Evolutionary conservation across 2,888 invertebrate species (phyloP).

Genomic region (Tethea ocularis): DNA sequence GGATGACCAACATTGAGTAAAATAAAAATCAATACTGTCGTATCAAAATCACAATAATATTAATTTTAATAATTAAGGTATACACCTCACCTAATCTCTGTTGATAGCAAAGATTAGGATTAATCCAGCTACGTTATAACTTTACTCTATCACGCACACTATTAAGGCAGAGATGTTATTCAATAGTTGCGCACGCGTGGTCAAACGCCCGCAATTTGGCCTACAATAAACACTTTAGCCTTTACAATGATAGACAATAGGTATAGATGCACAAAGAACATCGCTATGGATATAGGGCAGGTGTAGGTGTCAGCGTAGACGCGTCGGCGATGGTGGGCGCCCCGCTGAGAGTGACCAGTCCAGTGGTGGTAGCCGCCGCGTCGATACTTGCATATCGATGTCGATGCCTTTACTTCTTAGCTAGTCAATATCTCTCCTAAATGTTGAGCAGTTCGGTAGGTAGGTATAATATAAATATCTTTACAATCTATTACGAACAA

Average conservation of each 20-base stretch:
- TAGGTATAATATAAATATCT: not conserved
- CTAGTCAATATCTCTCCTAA: not conserved
- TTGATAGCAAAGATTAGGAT: too few species aligned
- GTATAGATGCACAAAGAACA: conserved; percentile 13
- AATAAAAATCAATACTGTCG: too few species aligned
- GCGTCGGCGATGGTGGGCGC: conserved; percentile 16
- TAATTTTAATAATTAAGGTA: too few species aligned
- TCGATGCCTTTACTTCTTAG: too few species aligned
- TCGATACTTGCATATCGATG: not conserved
- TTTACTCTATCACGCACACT: not conserved
- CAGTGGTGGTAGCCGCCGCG: not conserved
- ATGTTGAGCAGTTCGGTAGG: not conserved
- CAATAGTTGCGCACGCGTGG: not conserved
- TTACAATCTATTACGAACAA: not conserved
- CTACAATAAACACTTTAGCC: conserved; percentile 14
- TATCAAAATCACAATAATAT: too few species aligned
- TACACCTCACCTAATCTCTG: too few species aligned
- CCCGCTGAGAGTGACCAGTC: conserved; percentile 19
- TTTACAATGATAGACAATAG: conserved; percentile 22
- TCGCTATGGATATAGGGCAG: conserved; percentile 13
- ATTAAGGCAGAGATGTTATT: not conserved
- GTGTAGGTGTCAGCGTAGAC: conserved; percentile 21
- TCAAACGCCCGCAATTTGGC: not conserved
- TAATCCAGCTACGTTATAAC: not conserved
- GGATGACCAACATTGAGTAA: too few species aligned